A percentile compares a stretch with the other conserved stretches of the same genome.
phyloP scores from a whole-genome alignment of 2,113 vertebrate species.

The Cairina moschata region DNA sequence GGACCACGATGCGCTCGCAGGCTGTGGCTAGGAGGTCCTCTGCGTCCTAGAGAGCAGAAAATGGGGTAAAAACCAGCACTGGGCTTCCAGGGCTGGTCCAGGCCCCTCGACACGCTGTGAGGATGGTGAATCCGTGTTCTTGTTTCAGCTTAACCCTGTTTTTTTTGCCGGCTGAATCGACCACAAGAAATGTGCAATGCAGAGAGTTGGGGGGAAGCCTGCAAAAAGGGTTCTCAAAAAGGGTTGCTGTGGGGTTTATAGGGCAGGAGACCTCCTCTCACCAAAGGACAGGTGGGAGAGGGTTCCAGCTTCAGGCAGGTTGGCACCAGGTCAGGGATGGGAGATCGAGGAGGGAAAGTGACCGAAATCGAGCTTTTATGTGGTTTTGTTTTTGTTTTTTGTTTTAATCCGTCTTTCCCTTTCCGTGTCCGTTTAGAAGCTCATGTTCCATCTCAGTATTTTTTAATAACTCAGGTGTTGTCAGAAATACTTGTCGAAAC shows the following conservation, averaged over 20 bases:
- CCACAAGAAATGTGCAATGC: not conserved
- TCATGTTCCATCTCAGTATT: conserved; percentile 74
- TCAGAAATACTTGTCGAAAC: conserved; percentile 29
- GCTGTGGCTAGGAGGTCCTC: not conserved
- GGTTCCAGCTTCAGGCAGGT: not conserved
- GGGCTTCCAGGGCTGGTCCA: accelerated
- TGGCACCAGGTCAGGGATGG: not conserved
- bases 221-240: not conserved
- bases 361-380: not conserved
- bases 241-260: not conserved
- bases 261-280: not conserved
- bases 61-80: not conserved
- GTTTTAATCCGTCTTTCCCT: conserved; percentile 7
- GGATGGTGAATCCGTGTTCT: accelerated
- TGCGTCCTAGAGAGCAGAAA: not conserved
- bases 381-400: not conserved
- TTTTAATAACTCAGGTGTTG: conserved; percentile 79
- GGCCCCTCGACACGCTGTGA: accelerated
- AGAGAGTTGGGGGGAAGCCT: not conserved
- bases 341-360: not conserved
- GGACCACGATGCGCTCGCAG: accelerated
- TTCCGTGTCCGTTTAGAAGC: not conserved
- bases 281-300: not conserved
- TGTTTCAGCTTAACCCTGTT: accelerated
- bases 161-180: not conserved